Evolutionary conservation across 64 coral and sea anemone species (phyloP).

Genomic region (Dendronephthya gigantea): DNA sequence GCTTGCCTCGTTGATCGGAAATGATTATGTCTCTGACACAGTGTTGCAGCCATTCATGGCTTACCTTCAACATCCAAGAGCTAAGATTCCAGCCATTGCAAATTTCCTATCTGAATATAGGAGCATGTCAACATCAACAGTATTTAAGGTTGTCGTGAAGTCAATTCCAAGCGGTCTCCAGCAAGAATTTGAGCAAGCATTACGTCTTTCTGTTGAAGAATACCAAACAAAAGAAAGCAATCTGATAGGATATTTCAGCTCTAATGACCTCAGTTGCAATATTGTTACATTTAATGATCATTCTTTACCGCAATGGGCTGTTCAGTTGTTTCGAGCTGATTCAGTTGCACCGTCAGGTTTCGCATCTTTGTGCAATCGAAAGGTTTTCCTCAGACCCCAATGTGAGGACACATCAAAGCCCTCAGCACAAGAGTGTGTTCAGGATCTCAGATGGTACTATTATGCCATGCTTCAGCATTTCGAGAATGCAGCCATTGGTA

Average conservation of each 20-base stretch:
- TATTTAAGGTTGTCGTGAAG: background rate
- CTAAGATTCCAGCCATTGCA: background rate
- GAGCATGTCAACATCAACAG: background rate
- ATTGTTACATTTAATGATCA: background rate
- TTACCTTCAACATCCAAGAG: background rate
- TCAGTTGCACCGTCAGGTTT: background rate
- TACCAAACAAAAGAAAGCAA: background rate
- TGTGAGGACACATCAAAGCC: background rate
- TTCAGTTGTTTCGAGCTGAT: background rate
- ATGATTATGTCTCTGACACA: background rate
- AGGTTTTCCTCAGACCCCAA: background rate
- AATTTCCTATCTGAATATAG: background rate
- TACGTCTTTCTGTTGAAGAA: background rate
- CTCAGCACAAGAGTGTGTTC: background rate
- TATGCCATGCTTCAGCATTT: background rate
- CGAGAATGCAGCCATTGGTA: background rate
- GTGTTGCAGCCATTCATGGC: background rate
- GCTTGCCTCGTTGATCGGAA: background rate
- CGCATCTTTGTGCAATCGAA: background rate
- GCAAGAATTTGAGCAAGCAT: background rate
- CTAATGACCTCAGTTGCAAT: background rate
- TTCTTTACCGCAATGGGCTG: background rate
- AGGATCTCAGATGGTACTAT: background rate
- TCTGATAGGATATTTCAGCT: background rate
- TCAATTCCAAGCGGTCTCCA: background rate